These are phyloP conservation scores for Melipona bicolor DNA, from an alignment of 2,888 invertebrate genomes.

Conservation along the genomic window DNA sequence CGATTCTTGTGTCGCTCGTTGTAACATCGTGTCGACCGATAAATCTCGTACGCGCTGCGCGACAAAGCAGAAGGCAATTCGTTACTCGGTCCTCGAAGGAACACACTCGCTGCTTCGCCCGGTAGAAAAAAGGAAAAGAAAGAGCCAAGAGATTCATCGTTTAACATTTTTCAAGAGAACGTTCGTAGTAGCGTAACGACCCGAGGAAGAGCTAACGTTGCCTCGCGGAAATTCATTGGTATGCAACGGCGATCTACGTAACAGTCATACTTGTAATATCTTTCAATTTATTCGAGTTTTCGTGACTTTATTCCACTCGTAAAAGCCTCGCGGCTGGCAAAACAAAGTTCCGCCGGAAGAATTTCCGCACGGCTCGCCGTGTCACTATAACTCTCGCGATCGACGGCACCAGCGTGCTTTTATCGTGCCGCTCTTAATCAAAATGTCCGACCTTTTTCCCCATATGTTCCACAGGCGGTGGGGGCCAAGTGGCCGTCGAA, in stretches of 20 bases:
- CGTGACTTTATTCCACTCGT: background rate
- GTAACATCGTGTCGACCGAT: background rate
- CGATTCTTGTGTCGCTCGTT: background rate
- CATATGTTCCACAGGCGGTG: conserved; percentile 37
- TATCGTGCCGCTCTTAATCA: conserved; percentile 45
- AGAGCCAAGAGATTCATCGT: background rate
- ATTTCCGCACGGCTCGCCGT: conserved; percentile 12
- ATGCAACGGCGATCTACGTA: background rate
- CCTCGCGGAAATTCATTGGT: background rate
- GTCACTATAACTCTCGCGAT: conserved; percentile 33
- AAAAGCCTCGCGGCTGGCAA: background rate
- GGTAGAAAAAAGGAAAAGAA: background rate
- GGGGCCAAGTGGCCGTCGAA: conserved; percentile 37
- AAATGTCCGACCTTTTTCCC: conserved; percentile 48
- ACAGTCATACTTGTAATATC: background rate
- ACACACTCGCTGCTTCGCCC: background rate
- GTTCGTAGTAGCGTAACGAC: background rate
- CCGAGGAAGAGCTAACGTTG: background rate
- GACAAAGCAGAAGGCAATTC: background rate
- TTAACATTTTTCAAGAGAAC: background rate
- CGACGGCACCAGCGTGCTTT: conserved; percentile 19
- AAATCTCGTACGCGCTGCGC: background rate
- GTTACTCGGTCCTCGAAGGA: background rate
- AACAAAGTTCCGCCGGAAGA: conserved; percentile 23
- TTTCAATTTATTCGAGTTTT: background rate